Evolutionary conservation across 2,797 vertebrate genomes (phyloP).

Genomic region (Fundulus diaphanus): DNA sequence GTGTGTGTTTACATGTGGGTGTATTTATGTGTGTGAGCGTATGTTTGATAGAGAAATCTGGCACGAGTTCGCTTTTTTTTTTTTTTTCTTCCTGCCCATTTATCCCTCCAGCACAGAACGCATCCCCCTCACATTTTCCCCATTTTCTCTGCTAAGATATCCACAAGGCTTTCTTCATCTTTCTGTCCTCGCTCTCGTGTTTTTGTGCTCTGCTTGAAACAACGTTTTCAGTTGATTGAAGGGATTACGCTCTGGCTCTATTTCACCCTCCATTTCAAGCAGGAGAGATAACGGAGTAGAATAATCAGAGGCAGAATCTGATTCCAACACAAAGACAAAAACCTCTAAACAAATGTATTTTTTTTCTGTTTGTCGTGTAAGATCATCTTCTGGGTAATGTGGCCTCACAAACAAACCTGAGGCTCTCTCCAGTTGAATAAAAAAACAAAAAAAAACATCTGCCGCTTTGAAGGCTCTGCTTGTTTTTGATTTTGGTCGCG

Average conservation of each 20-base stretch:
- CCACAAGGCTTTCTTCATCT: slow-evolving; percentile 34
- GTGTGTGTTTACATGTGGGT: slow-evolving; percentile 17
- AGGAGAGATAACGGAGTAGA: slow-evolving; percentile 20
- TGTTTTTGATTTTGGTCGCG: slow-evolving; percentile 39
- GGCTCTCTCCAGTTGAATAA: slow-evolving; percentile 45
- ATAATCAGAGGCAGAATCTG: slow-evolving; percentile 37
- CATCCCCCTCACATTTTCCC: slow-evolving; percentile 33
- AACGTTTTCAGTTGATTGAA: slow-evolving; percentile 54
- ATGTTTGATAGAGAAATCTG: slow-evolving; percentile 37
- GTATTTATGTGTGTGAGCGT: slow-evolving; percentile 19
- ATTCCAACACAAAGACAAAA: slow-evolving; percentile 35
- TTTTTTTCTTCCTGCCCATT: slow-evolving; percentile 20
- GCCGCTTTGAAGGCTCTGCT: slow-evolving; percentile 39
- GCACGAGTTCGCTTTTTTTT: slow-evolving; percentile 26
- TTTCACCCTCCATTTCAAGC: slow-evolving; percentile 24
- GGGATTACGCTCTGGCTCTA: slow-evolving; percentile 41
- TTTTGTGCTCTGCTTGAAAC: slow-evolving; percentile 52
- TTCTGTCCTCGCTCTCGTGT: slow-evolving; percentile 57
- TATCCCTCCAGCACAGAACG: slow-evolving; percentile 47
- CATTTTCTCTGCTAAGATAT: slow-evolving; percentile 45
- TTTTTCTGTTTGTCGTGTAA: slow-evolving; percentile 21
- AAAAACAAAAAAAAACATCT: slow-evolving; percentile 35
- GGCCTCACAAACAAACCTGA: slow-evolving; percentile 35
- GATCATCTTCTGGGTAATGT: slow-evolving; percentile 41
- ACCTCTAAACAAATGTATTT: slow-evolving; percentile 26